A percentile compares a stretch with the other conserved stretches of the same genome.
phyloP scores from a whole-genome alignment of 1,140 invertebrate species.

The Phymastichus coffea region DNA sequence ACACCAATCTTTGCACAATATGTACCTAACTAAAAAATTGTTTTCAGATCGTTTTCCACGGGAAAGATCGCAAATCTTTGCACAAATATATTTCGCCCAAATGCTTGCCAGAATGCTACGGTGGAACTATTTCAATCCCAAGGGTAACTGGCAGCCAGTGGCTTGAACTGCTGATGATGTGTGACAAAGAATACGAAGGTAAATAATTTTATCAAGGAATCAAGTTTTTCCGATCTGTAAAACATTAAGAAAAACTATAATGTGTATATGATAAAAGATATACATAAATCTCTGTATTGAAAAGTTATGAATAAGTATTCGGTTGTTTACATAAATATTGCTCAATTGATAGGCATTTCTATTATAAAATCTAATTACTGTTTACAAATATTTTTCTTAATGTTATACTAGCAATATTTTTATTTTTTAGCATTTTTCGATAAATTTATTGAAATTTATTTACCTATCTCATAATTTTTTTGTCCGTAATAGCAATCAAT shows the following conservation, averaged over 20 bases:
- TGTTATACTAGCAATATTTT: not conserved
- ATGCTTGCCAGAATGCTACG: slow-evolving; percentile 75
- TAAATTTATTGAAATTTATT: not conserved
- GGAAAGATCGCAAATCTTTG: slow-evolving; percentile 76
- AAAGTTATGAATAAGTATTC: too few relatives aligned
- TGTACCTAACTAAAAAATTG: too few relatives aligned
- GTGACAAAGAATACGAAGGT: slow-evolving; percentile 75
- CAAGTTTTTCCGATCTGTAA: too few relatives aligned
- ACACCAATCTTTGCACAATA: too few relatives aligned
- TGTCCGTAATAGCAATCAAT: slow-evolving; percentile 63
- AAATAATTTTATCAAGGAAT: slow-evolving; percentile 31
- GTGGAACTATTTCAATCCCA: slow-evolving; percentile 69
- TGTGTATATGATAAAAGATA: too few relatives aligned
- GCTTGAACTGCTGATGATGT: slow-evolving; percentile 68
- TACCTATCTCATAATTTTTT: slow-evolving; percentile 46
- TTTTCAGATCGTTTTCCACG: slow-evolving; percentile 77
- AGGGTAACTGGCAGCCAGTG: slow-evolving; percentile 69
- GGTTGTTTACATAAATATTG: too few relatives aligned
- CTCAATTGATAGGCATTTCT: too few relatives aligned
- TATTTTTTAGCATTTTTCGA: not conserved
- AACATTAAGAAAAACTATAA: too few relatives aligned
- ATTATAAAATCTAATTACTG: too few relatives aligned
- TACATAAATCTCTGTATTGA: too few relatives aligned
- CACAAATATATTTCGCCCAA: slow-evolving; percentile 78
- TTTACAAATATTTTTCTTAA: too few relatives aligned